Conservation (phyloP, 2,888 invertebrate genomes). For the Neria commutata region DNA sequence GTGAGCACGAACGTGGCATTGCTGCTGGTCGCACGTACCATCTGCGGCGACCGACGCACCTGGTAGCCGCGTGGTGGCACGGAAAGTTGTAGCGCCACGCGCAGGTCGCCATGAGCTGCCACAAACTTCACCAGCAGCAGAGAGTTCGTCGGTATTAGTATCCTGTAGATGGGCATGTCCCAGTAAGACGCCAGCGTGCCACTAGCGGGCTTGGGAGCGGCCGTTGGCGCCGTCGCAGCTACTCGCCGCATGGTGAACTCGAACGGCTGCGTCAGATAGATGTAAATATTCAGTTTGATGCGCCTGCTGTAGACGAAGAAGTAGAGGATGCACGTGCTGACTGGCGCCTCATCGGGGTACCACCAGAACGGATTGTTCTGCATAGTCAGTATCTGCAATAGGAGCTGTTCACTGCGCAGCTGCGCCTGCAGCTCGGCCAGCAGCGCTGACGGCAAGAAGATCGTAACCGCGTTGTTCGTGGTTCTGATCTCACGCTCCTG, state of each 20-base stretch:
- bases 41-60: slow-evolving; percentile 12
- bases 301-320: slow-evolving; percentile 29
- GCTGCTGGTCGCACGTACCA: not conserved
- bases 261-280: slow-evolving; percentile 12
- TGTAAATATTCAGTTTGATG: not conserved
- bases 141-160: slow-evolving; percentile 30
- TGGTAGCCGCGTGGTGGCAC: slow-evolving; percentile 33
- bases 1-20: slow-evolving; percentile 11
- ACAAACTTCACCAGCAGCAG: slow-evolving; percentile 33
- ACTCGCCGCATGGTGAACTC: slow-evolving; percentile 25
- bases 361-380: slow-evolving; percentile 44
- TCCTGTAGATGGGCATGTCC: slow-evolving; percentile 38
- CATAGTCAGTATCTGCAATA: slow-evolving; percentile 21
- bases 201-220: not conserved
- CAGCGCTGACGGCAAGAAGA: slow-evolving; percentile 7
- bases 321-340: slow-evolving; percentile 30
- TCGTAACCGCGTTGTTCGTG: not conserved
- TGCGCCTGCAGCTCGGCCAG: slow-evolving; percentile 18
- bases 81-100: slow-evolving; percentile 25
- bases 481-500: slow-evolving; percentile 2
- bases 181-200: slow-evolving; percentile 26
- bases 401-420: not conserved
- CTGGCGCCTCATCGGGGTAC: slow-evolving; percentile 38
- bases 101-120: slow-evolving; percentile 20
- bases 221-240: not conserved